Evolutionary conservation across 2,888 invertebrate genomes (phyloP).

Genomic region (Drosophila subsilvestris): DNA sequence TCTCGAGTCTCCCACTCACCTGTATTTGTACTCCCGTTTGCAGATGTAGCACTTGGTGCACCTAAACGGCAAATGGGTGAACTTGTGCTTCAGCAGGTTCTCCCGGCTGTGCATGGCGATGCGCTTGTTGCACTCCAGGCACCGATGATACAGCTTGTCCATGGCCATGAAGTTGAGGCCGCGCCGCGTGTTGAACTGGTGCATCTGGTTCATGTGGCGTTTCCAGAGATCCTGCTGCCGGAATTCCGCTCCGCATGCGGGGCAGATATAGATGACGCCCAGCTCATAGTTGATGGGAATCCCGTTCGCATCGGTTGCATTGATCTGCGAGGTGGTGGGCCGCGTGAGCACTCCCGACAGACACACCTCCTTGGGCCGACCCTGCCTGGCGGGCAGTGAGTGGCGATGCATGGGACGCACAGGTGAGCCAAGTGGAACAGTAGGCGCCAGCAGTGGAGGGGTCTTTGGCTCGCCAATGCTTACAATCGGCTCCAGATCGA

Average conservation of each 20-base stretch:
- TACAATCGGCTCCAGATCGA: slow-evolving; percentile 66
- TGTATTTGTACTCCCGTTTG: slow-evolving; percentile 79
- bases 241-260: slow-evolving; percentile 76
- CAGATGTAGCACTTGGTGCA: slow-evolving; percentile 80
- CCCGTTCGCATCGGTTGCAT: slow-evolving; percentile 70
- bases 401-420: slow-evolving; percentile 50
- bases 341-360: slow-evolving; percentile 20
- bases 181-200: slow-evolving; percentile 76
- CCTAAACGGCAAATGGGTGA: slow-evolving; percentile 80
- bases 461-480: slow-evolving; percentile 47
- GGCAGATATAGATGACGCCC: slow-evolving; percentile 81
- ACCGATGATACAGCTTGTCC: slow-evolving; percentile 80
- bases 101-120: slow-evolving; percentile 82
- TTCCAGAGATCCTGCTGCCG: slow-evolving; percentile 80
- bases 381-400: slow-evolving; percentile 28
- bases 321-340: slow-evolving; percentile 69
- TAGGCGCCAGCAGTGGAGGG: slow-evolving; percentile 31
- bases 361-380: slow-evolving; percentile 9
- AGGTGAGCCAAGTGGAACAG: slow-evolving; percentile 34
- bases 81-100: slow-evolving; percentile 80
- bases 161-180: slow-evolving; percentile 79
- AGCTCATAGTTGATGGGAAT: slow-evolving; percentile 75
- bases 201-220: slow-evolving; percentile 76
- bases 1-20: background rate
- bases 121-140: slow-evolving; percentile 78